Conservation (phyloP, 2,888 invertebrate genomes). For the Formica aserva region DNA sequence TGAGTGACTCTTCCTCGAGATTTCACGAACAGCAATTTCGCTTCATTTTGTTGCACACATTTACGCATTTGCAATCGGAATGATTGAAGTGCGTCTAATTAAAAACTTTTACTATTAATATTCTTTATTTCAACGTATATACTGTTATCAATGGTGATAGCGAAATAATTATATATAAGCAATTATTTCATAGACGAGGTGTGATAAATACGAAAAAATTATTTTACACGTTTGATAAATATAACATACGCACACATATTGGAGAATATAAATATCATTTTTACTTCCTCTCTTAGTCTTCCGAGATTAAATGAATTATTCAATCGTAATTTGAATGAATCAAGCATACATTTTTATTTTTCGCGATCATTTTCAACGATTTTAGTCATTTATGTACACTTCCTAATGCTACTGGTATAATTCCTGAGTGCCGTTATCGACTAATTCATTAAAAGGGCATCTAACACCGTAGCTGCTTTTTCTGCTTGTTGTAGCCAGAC, state of each 20-base stretch:
- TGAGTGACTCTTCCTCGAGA: not conserved
- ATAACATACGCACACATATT: not conserved
- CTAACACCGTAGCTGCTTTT: conserved; percentile 36
- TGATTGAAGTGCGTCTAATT: not conserved
- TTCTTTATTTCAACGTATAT: not conserved
- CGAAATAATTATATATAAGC: not conserved
- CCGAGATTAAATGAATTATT: not conserved
- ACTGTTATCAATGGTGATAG: not conserved
- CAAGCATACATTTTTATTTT: not conserved
- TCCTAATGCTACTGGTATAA: conserved; percentile 59
- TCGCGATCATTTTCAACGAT: conserved; percentile 34
- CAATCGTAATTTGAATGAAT: not conserved
- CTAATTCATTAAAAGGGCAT: conserved; percentile 69
- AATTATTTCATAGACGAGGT: not conserved
- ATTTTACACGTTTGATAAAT: not conserved
- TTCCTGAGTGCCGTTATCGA: conserved; percentile 63
- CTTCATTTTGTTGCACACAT: not conserved
- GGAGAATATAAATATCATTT: not conserved
- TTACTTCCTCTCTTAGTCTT: not conserved
- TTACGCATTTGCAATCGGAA: not conserved
- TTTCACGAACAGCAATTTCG: not conserved
- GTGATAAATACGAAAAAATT: not conserved
- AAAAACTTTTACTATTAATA: not conserved
- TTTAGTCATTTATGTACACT: conserved; percentile 45
- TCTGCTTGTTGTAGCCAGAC: conserved; percentile 30